phyloP scores from a whole-genome alignment of 2,113 vertebrate species.

The Psilopogon haemacephalus region DNA sequence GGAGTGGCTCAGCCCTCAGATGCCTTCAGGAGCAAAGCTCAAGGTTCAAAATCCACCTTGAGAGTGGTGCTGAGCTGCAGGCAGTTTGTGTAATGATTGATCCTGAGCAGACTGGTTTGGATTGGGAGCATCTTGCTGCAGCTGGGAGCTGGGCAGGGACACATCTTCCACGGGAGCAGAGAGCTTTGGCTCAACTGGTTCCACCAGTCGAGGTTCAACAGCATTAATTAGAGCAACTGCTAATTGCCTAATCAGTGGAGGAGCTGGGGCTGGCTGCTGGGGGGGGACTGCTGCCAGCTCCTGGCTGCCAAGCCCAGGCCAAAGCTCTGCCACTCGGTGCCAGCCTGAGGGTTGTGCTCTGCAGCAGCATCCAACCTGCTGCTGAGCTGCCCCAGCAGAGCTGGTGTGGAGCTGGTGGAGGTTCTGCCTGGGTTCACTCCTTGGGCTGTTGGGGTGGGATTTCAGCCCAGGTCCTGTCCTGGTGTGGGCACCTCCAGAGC shows the following conservation, averaged over 20 bases:
- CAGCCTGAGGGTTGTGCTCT: too few species aligned
- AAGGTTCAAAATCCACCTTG: neutral
- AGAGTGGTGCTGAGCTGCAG: neutral
- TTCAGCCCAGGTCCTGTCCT: neutral
- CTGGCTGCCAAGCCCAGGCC: neutral
- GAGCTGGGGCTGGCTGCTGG: neutral
- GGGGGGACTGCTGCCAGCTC: neutral
- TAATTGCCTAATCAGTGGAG: neutral
- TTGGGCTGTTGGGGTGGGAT: neutral
- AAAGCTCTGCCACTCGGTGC: too few species aligned
- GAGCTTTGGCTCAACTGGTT: neutral
- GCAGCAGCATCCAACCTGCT: too few species aligned
- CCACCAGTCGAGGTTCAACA: neutral
- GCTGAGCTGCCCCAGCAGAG: too few species aligned
- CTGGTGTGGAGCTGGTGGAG: too few species aligned
- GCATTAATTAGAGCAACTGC: neutral
- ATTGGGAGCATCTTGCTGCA: neutral
- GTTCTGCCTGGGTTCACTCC: too few species aligned
- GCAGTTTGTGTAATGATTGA: neutral
- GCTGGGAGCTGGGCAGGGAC: neutral
- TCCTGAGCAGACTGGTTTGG: neutral
- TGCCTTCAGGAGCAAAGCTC: neutral
- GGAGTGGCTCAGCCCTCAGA: neutral
- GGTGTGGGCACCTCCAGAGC: neutral
- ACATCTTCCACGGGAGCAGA: neutral